Evolutionary conservation across 2,797 vertebrate species (phyloP), one percentile per base, ranked within the genome.

Genomic region (Cottoperca gobio): DNA sequence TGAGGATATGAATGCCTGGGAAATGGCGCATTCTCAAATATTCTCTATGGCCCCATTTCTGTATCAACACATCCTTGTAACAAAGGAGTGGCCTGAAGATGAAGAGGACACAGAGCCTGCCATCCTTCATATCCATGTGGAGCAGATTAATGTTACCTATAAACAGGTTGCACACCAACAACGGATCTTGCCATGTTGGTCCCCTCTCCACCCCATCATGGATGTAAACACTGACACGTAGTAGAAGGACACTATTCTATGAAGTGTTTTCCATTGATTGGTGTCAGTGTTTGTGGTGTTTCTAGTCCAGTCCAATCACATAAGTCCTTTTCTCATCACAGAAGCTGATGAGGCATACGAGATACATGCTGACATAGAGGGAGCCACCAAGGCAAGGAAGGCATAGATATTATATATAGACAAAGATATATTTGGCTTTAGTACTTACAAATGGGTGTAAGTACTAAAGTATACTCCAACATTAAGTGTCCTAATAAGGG

Each of bases 41-140:
- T n/a, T 64, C 6, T 70, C 21, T 8, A 37, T 46, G 46, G 35
- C 12, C 10, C 13, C 3, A n/a, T 66, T 70, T 70, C 28, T 33
- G 65, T 54, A 54, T 23, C 70, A 52, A 59, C 52, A 64, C n/a
- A 52, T 45, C 37, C 23, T 33, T 64, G 65, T 23, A 39, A 35
- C 23, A 28, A 23, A 60, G 19, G 1, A 23, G 23, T 43, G 24
- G 9, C 16, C 0, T 24, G 37, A 45, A 49, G 21, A 39, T 48
- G 7, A 55, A 19, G n/a, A 63, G 9, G 39, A 37, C 26, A 14
- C 1, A 11, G 16, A 54, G 4, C 8, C 45, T 55, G 48, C 0
- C 35, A 59, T 59, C 33, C 19, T 35, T 72, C 35, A 59, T 54
- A 31, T 63, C 28, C 4, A 57, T 19, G 3, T 58, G 37, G 46